These are phyloP conservation scores for Promerops cafer DNA, from an alignment of 2,113 vertebrate species.

Conservation along the genomic window DNA sequence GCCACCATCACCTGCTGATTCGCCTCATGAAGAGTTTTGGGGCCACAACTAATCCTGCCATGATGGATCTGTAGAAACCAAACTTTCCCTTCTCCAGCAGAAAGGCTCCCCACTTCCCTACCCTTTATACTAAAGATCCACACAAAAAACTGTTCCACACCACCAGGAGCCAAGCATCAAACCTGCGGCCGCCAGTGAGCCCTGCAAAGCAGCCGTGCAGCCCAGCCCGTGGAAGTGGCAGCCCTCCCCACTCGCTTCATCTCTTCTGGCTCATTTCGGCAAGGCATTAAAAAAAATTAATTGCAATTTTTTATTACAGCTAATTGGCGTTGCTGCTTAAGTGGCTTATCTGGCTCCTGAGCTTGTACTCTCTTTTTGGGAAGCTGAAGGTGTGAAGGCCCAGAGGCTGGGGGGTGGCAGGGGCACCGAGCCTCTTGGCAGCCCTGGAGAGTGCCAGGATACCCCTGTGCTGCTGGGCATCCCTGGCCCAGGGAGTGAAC, in stretches of 20 bases:
- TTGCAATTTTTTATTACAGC: constrained; percentile 13
- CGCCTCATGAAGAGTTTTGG: neutral
- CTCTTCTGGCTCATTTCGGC: neutral
- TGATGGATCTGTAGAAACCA: neutral
- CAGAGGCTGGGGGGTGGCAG: accelerated
- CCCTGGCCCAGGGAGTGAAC: neutral
- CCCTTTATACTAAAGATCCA: neutral
- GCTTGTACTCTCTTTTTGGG: neutral
- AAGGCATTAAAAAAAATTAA: neutral
- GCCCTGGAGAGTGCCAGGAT: neutral
- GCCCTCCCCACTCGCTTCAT: neutral
- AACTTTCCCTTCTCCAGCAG: neutral
- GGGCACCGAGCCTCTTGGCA: accelerated
- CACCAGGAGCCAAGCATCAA: neutral
- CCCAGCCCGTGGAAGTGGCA: neutral
- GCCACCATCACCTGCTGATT: neutral
- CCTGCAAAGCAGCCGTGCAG: neutral
- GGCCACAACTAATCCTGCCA: neutral
- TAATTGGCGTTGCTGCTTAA: neutral
- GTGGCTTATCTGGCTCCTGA: constrained; percentile 1
- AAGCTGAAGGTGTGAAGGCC: neutral
- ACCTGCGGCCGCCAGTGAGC: neutral
- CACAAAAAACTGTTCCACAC: neutral
- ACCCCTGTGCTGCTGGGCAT: accelerated
- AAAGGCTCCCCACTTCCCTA: neutral